Percentiles rank a stretch among this genome's conserved stretches.
Evolutionary conservation across 2,113 vertebrate genomes (phyloP).

Genomic region (Etia nguti): DNA sequence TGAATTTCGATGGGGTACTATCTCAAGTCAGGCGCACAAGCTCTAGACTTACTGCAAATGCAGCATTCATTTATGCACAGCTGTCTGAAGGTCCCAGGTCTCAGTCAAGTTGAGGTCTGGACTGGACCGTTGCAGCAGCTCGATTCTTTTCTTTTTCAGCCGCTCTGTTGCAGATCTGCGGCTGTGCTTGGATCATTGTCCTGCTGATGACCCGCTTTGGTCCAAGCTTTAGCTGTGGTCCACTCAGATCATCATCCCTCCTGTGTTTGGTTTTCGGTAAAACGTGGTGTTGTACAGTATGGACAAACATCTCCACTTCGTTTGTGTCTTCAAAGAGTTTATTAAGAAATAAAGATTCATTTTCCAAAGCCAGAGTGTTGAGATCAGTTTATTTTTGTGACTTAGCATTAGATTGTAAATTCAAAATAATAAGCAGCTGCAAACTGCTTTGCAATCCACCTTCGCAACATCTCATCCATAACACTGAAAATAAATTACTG

Average conservation of each 20-base stretch:
- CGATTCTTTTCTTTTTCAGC: not conserved
- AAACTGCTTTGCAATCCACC: not conserved
- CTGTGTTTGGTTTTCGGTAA: not conserved
- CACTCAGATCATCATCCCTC: not conserved
- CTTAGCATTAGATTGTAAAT: not conserved
- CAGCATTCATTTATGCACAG: not conserved
- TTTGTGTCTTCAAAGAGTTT: not conserved
- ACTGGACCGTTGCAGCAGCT: not conserved
- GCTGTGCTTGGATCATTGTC: fast-evolving
- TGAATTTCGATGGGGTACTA: not conserved
- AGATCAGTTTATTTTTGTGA: not conserved
- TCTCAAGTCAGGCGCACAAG: not conserved
- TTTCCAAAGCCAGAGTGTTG: not conserved
- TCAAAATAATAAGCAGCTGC: not conserved
- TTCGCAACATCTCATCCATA: not conserved
- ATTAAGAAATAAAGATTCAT: fast-evolving
- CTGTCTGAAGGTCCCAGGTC: not conserved
- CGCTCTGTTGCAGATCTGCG: not conserved
- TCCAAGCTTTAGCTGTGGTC: not conserved
- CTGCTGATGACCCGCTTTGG: too few relatives aligned
- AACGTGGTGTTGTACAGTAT: fast-evolving
- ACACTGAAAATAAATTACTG: fast-evolving
- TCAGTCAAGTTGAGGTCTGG: not conserved
- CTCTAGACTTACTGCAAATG: not conserved
- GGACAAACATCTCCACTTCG: not conserved